Base-by-base conservation (phyloP, 2,113 vertebrate genomes). In the Phylloscopus whistleri region DNA sequence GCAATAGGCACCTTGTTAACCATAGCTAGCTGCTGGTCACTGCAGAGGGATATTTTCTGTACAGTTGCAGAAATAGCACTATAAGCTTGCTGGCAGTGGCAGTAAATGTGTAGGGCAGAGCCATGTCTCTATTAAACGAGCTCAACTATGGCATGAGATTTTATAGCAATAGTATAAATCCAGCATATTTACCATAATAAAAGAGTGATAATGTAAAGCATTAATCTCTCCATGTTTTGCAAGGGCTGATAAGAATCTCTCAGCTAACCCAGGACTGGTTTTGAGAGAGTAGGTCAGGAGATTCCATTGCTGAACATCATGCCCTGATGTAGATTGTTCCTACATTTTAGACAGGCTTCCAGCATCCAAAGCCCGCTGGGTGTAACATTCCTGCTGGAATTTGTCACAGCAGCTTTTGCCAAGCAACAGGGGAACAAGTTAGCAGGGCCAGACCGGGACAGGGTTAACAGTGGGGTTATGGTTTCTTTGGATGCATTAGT, bases 1-100 rank as follows among this genome's bases (percentile, higher is more conserved):
- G 56, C 44, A 46, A 2, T 5, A 52, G 49, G 53, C 31, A 48
- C 35, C 68, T 83, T 44, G 35, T 17, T 80, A 48, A 56, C 33
- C 0, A 0, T 52, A 9, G 3, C 90, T n/a, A 76, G 51, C 41
- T 30, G 24, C 41, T 79, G 41, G n/a, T 82, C 21, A 55, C 23
- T 2, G 0, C 39, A 37, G 56, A n/a, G 37, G 9, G 39, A 9
- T 59, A 46, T 86, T 89, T 87, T 73, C 51, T 58, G 39, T 70
- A 20, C 11, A 8, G 28, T 37, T 23, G 12, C n/a, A 81, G 63
- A 66, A 80, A 59, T 46, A 80, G 23, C 10, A 11, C 26, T 27
- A 4, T 68, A 55, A 64, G 10, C 27, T 74, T 46, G 33, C 43
- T 58, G 33, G 13, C 44, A 56, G 17, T 66, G 49, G 20, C n/a